Evolutionary conservation across 2,888 invertebrate genomes (phyloP).

Genomic region (Stenodera caucasica): DNA sequence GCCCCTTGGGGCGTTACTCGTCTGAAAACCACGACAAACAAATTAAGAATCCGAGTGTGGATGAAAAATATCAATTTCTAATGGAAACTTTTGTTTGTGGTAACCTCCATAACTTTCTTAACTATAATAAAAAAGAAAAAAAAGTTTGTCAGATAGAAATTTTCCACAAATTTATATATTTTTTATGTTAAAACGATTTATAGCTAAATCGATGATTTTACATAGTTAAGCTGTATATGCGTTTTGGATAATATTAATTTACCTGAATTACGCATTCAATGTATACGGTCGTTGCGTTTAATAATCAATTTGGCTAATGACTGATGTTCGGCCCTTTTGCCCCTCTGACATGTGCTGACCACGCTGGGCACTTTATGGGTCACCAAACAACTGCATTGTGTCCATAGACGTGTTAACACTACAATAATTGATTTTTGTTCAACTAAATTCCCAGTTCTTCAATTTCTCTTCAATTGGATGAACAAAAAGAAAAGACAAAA

Average conservation of each 20-base stretch:
- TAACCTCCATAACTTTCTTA: neutral
- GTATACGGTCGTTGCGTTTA: constrained; percentile 34
- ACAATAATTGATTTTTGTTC: neutral
- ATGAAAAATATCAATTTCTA: constrained; percentile 6
- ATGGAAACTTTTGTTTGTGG: neutral
- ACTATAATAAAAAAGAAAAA: too few relatives aligned
- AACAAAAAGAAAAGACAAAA: neutral
- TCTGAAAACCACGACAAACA: neutral
- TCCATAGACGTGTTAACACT: neutral
- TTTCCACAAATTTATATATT: neutral
- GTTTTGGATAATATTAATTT: constrained; percentile 40
- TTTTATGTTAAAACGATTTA: neutral
- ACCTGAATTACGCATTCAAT: constrained; percentile 36
- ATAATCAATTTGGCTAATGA: constrained; percentile 41
- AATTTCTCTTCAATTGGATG: too few relatives aligned
- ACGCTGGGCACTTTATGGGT: constrained; percentile 13
- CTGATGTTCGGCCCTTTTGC: constrained; percentile 31
- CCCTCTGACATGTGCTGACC: constrained; percentile 19
- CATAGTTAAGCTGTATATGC: too few relatives aligned
- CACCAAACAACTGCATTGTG: constrained; percentile 11
- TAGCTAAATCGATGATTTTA: too few relatives aligned
- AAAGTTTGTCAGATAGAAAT: neutral
- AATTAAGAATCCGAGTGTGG: neutral
- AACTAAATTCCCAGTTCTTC: too few relatives aligned
- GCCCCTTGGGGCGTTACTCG: neutral